Evolutionary conservation across 2,113 vertebrate genomes (phyloP).

Genomic region (Bubalus kerabau): DNA sequence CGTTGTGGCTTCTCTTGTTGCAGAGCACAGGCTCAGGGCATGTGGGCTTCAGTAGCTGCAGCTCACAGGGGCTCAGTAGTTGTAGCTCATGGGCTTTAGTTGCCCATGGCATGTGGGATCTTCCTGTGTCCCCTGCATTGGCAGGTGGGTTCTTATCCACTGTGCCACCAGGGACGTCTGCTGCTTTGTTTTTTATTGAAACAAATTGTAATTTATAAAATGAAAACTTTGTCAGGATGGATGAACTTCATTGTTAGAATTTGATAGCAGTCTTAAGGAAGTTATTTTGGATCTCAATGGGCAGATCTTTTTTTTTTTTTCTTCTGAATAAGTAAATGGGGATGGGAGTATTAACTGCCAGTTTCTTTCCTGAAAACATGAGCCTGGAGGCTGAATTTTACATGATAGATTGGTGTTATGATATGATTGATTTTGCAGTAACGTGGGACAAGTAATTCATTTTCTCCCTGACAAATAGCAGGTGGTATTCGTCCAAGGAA

Average conservation of each 20-base stretch:
- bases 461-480: slow-evolving; percentile 62
- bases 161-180: not conserved
- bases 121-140: not conserved
- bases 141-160: not conserved
- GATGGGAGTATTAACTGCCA: not conserved
- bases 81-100: not conserved
- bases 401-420: not conserved
- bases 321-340: not conserved
- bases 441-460: slow-evolving; percentile 33
- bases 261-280: not conserved
- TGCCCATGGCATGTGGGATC: not conserved
- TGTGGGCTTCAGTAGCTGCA: not conserved
- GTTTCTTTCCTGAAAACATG: not conserved
- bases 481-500: slow-evolving; percentile 52
- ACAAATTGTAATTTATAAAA: not conserved
- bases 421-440: slow-evolving; percentile 46
- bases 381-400: not conserved
- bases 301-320: not conserved
- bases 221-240: not conserved
- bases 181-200: not conserved
- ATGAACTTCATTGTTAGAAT: not conserved
- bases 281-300: not conserved
- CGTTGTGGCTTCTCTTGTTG: not conserved
- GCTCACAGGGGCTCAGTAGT: not conserved
- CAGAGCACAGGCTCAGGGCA: not conserved